Conservation (phyloP, 2,797 vertebrate species). For the Coregonus sp. region DNA sequence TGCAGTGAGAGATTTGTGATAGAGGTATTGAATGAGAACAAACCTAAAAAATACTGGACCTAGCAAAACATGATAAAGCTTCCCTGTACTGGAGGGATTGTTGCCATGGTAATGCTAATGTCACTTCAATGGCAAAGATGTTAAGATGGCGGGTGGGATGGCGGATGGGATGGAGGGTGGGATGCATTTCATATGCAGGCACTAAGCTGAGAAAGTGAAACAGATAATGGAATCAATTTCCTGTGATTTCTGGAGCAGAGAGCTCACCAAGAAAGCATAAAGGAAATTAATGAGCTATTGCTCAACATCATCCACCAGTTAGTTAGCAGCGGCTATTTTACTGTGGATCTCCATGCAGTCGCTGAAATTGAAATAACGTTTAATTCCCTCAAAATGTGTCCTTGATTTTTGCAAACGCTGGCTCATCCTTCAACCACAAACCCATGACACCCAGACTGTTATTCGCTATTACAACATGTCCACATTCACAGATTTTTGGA, state of each 20-base stretch:
- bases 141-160: constrained; percentile 60
- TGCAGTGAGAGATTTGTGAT: not conserved
- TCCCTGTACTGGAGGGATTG: constrained; percentile 54
- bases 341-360: not conserved
- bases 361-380: not conserved
- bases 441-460: not conserved
- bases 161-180: too few relatives aligned
- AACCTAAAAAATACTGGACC: constrained; percentile 21
- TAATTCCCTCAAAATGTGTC: not conserved
- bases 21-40: not conserved
- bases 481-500: not conserved
- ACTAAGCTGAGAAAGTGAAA: constrained; percentile 61
- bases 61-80: constrained; percentile 8
- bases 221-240: constrained; percentile 79
- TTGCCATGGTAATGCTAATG: constrained; percentile 80
- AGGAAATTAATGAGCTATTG: constrained; percentile 57
- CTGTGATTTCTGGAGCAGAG: constrained; percentile 72
- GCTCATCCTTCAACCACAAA: not conserved
- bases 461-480: not conserved
- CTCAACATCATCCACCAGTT: not conserved
- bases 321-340: not conserved
- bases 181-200: constrained; percentile 71
- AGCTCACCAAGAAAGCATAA: constrained; percentile 64
- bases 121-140: constrained; percentile 69
- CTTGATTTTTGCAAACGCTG: not conserved